phyloP scores from a whole-genome alignment of 2,113 vertebrate genomes.

The Hippocampus mohnikei region DNA sequence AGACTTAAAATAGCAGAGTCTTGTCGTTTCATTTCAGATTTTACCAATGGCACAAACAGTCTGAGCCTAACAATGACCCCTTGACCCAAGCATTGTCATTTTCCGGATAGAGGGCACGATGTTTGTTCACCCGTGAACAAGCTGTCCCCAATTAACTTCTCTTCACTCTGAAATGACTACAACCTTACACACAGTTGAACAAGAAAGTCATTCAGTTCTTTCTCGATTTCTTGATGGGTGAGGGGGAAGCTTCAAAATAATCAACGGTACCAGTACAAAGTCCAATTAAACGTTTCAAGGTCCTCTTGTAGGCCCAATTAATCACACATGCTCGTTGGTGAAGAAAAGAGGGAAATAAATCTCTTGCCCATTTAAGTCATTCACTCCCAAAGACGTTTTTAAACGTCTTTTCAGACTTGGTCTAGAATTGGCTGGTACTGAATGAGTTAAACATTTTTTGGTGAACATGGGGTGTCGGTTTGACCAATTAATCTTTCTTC shows the following conservation, averaged over 20 bases:
- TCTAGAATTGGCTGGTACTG: too few species aligned
- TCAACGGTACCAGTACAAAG: constrained; percentile 24
- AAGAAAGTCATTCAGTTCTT: neutral
- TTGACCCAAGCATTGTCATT: neutral
- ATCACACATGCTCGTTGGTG: neutral
- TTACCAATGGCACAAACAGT: neutral
- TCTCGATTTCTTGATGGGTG: constrained; percentile 26
- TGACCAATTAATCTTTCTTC: neutral
- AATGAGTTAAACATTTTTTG: too few species aligned
- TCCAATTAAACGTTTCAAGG: neutral
- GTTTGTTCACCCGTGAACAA: neutral
- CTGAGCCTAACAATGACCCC: neutral
- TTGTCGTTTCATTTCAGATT: neutral
- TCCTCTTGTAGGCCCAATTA: neutral
- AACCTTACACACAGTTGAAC: neutral
- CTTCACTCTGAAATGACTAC: neutral
- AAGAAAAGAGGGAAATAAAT: too few species aligned
- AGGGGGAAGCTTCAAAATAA: constrained; percentile 11
- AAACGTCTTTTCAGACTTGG: too few species aligned
- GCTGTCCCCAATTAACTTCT: neutral
- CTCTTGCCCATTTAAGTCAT: too few species aligned
- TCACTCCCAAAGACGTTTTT: too few species aligned
- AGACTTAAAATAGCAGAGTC: constrained; percentile 3
- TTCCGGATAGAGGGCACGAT: neutral
- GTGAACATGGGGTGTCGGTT: too few species aligned